Conservation (phyloP, 53 echinoderm and acorn worm species). For the Luidia sarsii region DNA sequence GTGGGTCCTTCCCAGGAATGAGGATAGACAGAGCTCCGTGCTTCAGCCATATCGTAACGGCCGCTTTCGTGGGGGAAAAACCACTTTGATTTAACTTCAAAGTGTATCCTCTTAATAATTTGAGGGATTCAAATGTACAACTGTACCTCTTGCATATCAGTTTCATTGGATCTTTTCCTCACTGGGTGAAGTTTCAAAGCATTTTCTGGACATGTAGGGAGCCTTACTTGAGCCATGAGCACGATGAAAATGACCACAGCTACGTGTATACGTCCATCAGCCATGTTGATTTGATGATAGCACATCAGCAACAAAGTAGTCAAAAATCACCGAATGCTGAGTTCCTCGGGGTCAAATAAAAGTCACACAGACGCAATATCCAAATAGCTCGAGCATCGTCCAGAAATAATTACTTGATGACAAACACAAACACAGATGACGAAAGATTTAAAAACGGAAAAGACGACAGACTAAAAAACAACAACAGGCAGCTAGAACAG, state of each 20-base stretch:
- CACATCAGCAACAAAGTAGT: neutral
- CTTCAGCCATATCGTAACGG: neutral
- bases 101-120: too few relatives aligned
- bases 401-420: neutral
- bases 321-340: neutral
- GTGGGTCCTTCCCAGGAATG: constrained; percentile 13
- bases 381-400: neutral
- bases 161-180: too few relatives aligned
- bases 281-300: too few relatives aligned
- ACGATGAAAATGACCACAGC: too few relatives aligned
- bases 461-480: neutral
- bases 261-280: too few relatives aligned
- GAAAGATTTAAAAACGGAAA: neutral
- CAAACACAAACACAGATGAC: neutral
- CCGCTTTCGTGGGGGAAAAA: constrained; percentile 2
- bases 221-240: too few relatives aligned
- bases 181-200: too few relatives aligned
- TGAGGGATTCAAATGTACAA: too few relatives aligned
- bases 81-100: too few relatives aligned
- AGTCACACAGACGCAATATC: neutral
- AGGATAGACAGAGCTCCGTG: neutral
- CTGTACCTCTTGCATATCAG: too few relatives aligned
- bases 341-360: neutral
- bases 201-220: too few relatives aligned
- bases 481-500: neutral